Evolutionary conservation across 2,797 vertebrate genomes (phyloP).

Genomic region (Myotis daubentonii): DNA sequence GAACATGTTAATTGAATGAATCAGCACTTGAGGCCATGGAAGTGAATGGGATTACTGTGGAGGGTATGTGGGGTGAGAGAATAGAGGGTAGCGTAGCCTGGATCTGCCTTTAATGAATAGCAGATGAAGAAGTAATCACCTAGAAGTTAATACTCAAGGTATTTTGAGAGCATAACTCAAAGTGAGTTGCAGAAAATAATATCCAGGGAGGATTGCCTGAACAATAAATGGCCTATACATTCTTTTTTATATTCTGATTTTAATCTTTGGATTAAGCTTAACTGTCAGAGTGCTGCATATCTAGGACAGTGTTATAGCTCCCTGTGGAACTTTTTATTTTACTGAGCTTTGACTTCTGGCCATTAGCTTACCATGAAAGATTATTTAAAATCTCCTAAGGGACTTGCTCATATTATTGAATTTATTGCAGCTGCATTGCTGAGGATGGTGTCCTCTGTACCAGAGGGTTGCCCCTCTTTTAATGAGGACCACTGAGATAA

Average conservation of each 20-base stretch:
- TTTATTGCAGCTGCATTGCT: slow-evolving; percentile 44
- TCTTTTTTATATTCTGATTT: slow-evolving; percentile 56
- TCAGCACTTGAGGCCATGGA: background rate
- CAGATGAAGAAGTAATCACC: background rate
- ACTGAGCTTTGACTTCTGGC: slow-evolving; percentile 60
- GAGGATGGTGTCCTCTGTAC: background rate
- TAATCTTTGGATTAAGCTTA: slow-evolving; percentile 55
- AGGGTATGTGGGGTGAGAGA: background rate
- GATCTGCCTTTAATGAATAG: background rate
- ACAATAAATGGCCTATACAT: background rate
- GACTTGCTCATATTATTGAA: slow-evolving; percentile 45
- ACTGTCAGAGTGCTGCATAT: background rate
- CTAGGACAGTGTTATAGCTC: background rate
- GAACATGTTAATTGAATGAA: background rate
- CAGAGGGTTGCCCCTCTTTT: slow-evolving; percentile 35
- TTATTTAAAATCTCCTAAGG: slow-evolving; percentile 60
- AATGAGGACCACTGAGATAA: slow-evolving; percentile 28
- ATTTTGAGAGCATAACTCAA: slow-evolving; percentile 30
- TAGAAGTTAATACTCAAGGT: slow-evolving; percentile 20
- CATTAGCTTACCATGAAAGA: slow-evolving; percentile 59
- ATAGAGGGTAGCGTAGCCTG: background rate
- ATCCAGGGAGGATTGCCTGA: slow-evolving; percentile 2
- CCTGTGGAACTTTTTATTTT: slow-evolving; percentile 62
- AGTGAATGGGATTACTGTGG: background rate
- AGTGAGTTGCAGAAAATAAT: slow-evolving; percentile 51